Conservation (phyloP, 2,797 vertebrate species). For the Chiroxiphia lanceolata region DNA sequence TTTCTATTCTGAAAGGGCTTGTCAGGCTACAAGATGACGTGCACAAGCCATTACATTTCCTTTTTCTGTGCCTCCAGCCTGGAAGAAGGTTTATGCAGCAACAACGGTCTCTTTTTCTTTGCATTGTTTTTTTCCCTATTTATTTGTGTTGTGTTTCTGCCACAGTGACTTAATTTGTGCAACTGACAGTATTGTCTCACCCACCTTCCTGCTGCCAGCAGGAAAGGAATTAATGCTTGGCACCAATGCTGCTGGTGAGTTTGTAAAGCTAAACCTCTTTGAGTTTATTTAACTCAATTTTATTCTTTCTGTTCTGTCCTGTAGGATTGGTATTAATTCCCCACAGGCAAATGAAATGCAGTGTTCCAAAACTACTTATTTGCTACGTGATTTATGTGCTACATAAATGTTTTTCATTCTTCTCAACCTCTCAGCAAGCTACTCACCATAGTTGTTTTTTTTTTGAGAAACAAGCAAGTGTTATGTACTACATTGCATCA, state of each 20-base stretch:
- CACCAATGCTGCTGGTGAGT: constrained; percentile 29
- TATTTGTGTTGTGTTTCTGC: constrained; percentile 51
- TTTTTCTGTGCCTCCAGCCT: constrained; percentile 13
- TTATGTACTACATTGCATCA: neutral
- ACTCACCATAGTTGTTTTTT: neutral
- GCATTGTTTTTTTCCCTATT: constrained; percentile 19
- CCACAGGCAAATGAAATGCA: constrained; percentile 22
- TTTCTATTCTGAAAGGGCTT: neutral
- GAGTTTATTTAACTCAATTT: constrained; percentile 47
- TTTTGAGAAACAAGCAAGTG: neutral
- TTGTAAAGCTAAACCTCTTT: constrained; percentile 51
- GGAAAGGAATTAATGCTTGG: constrained; percentile 53
- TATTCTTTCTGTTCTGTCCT: constrained; percentile 37
- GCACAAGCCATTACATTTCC: constrained; percentile 19
- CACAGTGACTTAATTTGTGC: constrained; percentile 60
- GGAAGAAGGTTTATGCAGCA: constrained; percentile 22
- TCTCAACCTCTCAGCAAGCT: constrained; percentile 15
- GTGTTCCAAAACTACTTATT: constrained; percentile 28
- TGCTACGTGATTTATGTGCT: constrained; percentile 32
- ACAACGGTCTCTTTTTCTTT: constrained; percentile 21
- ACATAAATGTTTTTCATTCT: constrained; percentile 15
- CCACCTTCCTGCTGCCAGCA: constrained; percentile 58
- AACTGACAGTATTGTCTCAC: constrained; percentile 24
- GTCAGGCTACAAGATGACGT: constrained; percentile 20
- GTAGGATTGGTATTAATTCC: constrained; percentile 22